Conservation (phyloP, 2,888 invertebrate genomes). For the Drosophila barbarae region DNA sequence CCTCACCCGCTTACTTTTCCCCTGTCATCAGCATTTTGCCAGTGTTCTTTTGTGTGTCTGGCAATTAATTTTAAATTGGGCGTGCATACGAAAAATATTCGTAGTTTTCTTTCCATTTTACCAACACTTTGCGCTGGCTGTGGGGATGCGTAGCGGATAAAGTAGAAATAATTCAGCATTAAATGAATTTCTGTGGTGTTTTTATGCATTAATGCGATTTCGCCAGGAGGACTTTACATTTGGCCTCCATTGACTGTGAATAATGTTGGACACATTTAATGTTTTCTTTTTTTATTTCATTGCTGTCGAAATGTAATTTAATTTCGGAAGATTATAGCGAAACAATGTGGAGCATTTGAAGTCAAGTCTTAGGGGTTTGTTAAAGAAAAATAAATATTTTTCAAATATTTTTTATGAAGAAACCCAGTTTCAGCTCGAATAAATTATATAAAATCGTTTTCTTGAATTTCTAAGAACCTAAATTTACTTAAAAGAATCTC, state of each 20-base stretch:
- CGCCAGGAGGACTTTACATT: slow-evolving; percentile 12
- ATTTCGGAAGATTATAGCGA: neutral
- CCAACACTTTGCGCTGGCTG: slow-evolving; percentile 10
- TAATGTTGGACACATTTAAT: slow-evolving; percentile 9
- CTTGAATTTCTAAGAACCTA: neutral
- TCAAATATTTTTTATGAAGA: neutral
- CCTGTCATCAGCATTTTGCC: slow-evolving; percentile 38
- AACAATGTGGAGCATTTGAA: neutral
- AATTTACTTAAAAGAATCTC: neutral
- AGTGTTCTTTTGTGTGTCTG: slow-evolving; percentile 75
- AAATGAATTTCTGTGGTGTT: slow-evolving; percentile 33
- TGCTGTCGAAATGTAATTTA: slow-evolving; percentile 3
- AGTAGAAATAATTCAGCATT: slow-evolving; percentile 43
- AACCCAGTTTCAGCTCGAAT: neutral
- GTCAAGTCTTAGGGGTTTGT: neutral
- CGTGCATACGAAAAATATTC: slow-evolving; percentile 73
- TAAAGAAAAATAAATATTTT: neutral
- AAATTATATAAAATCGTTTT: neutral
- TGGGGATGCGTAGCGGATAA: slow-evolving; percentile 14
- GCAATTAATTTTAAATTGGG: slow-evolving; percentile 78
- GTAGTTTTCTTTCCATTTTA: slow-evolving; percentile 60
- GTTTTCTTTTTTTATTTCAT: neutral
- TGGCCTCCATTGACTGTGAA: slow-evolving; percentile 12
- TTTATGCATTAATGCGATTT: slow-evolving; percentile 42
- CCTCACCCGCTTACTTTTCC: slow-evolving; percentile 19